A percentile compares a stretch with the other conserved stretches of the same genome.
Conservation (phyloP, 2,888 invertebrate species). For the Ligdia adustata region DNA sequence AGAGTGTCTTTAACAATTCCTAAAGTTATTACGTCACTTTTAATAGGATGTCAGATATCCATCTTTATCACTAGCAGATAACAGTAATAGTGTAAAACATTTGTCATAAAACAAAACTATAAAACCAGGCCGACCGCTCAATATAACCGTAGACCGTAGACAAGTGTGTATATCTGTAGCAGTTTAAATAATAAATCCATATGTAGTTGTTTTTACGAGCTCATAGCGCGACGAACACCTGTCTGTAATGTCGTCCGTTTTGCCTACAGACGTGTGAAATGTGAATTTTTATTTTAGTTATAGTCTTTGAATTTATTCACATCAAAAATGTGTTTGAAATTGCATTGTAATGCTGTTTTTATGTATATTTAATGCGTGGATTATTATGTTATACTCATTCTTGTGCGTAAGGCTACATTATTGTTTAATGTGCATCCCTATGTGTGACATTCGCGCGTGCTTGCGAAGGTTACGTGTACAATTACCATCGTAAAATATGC, state of each 20-base stretch:
- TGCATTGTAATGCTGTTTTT: too few relatives aligned
- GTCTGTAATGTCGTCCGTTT: slow-evolving; percentile 50
- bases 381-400: too few relatives aligned
- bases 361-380: too few relatives aligned
- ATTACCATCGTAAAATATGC: background rate
- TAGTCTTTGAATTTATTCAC: background rate
- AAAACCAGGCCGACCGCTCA: slow-evolving; percentile 41
- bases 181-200: slow-evolving; percentile 73
- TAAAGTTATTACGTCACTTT: background rate
- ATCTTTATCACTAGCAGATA: slow-evolving; percentile 15
- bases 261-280: slow-evolving; percentile 8
- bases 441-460: too few relatives aligned
- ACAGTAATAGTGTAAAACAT: slow-evolving; percentile 13
- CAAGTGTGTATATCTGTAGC: slow-evolving; percentile 57
- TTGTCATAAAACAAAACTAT: slow-evolving; percentile 24
- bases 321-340: background rate
- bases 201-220: slow-evolving; percentile 74
- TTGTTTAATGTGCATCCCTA: too few relatives aligned
- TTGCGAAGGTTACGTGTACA: too few relatives aligned
- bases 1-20: too few relatives aligned
- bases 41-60: background rate
- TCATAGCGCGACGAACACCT: slow-evolving; percentile 63
- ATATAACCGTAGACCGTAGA: slow-evolving; percentile 42
- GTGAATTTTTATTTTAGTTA: slow-evolving; percentile 22
- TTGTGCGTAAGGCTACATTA: too few relatives aligned